Conservation (phyloP, 2,797 vertebrate genomes). For the Cyprinella venusta region DNA sequence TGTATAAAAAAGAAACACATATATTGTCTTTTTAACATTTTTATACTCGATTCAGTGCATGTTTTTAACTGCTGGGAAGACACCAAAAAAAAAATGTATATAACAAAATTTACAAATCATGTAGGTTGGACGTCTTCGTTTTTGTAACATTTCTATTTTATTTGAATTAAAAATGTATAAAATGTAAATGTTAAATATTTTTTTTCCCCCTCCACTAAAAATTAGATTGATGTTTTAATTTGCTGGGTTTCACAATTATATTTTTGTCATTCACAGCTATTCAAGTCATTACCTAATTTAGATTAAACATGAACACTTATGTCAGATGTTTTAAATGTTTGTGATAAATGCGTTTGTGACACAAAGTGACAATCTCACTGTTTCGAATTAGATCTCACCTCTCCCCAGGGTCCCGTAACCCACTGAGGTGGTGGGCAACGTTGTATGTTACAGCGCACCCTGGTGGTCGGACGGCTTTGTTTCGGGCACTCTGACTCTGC, state of each 20-base stretch:
- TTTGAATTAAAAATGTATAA: not conserved
- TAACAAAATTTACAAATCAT: not conserved
- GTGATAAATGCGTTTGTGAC: not conserved
- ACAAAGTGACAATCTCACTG: not conserved
- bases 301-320: not conserved
- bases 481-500: conserved; percentile 84
- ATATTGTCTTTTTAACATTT: not conserved
- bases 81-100: not conserved
- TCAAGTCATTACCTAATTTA: not conserved
- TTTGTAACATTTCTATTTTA: not conserved
- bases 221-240: not conserved
- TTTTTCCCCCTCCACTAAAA: too few species aligned
- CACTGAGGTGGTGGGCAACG: conserved; percentile 94
- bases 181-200: too few species aligned
- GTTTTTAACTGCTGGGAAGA: not conserved
- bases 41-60: too few species aligned
- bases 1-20: not conserved
- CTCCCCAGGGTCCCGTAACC: conserved; percentile 92
- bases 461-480: conserved; percentile 86
- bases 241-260: not conserved
- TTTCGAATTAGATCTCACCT: conserved; percentile 76
- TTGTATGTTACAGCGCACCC: conserved; percentile 94
- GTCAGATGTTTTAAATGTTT: not conserved
- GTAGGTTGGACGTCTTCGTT: not conserved
- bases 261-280: not conserved